Evolutionary conservation across 2,888 invertebrate genomes (phyloP), one percentile per base, ranked within the genome.

Genomic region (Disparrhopalites patrizii): DNA sequence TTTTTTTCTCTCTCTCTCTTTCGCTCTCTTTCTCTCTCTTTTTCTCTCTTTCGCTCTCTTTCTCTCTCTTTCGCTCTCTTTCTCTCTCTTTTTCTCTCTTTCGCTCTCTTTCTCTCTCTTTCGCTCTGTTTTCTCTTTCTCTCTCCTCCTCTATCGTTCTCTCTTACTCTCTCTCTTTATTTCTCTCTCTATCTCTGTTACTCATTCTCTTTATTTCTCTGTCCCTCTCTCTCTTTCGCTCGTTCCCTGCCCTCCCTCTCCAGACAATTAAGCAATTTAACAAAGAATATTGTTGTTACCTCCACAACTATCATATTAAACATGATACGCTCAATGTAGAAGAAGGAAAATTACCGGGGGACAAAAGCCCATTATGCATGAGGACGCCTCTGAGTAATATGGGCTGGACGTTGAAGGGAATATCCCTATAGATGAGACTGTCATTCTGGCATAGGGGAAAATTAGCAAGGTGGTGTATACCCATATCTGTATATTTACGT

Each of bases 211-310:
- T 28, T n/a, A n/a, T 36, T 13, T 54, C 2, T 2, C 30, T 28
- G 15, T 20, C 20, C 13, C 20, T 50, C 13, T 27, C 13, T 13
- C n/a, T 54, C 54, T 27, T 13, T 25, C 47, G 23, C 50, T 25
- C 40, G n/a, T 27, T 20, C n/a, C 15, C 28, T 56, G 23, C 33
- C 31, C 27, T 47, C 65, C 58, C 20, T 65, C 64, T 30, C 60
- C 28, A 63, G 52, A 63, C 67, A 67, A 67, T 67, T 67, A 67
- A 67, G 63, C 63, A 63, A 64, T 67, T 67, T 64, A 57, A 67
- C 67, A 67, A 64, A 43, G 36, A 61, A 38, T 7, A 50, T 8
- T 20, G 50, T 27, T 52, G 52, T 20, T 56, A 56, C 55, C n/a
- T 33, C 15, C 31, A 55, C 7, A 18, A 33, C 33, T 20, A 33